Conservation (phyloP, 1,140 invertebrate species). For the Heliconius hewitsoni region DNA sequence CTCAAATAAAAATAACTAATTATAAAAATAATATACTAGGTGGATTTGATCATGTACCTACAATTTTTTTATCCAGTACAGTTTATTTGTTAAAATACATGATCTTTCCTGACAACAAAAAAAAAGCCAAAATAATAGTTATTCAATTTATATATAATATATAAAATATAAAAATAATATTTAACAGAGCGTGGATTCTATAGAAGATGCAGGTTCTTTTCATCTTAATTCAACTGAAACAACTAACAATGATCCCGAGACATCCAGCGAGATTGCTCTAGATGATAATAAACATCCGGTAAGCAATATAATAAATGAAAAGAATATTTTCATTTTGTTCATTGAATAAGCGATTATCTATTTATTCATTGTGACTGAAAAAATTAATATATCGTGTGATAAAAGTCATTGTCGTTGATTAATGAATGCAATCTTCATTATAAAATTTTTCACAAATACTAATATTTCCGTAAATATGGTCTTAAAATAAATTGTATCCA, state of each 20-base stretch:
- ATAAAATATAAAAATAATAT: too few species aligned
- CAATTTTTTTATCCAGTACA: too few species aligned
- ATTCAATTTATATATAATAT: too few species aligned
- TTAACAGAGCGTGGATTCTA: constrained; percentile 88
- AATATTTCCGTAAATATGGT: too few species aligned
- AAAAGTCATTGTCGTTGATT: neutral
- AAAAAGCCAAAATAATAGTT: neutral
- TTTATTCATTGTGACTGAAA: neutral
- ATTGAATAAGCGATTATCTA: neutral
- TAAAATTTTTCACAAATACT: too few species aligned
- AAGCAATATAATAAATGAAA: constrained; percentile 33
- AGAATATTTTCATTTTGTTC: neutral
- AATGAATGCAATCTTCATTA: too few species aligned
- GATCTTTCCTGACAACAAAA: neutral
- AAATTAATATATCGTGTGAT: neutral
- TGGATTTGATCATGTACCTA: too few species aligned
- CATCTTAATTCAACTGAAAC: constrained; percentile 86
- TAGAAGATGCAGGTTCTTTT: constrained; percentile 86
- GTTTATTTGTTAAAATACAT: too few species aligned
- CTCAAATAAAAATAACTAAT: too few species aligned
- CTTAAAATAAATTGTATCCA: too few species aligned
- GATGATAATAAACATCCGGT: constrained; percentile 86
- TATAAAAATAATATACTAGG: too few species aligned
- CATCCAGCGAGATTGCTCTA: constrained; percentile 83
- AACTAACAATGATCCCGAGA: constrained; percentile 85